Evolutionary conservation across 2,888 invertebrate genomes (phyloP), one percentile per base, ranked within the genome.

Genomic region (Drosophila demipolita): DNA sequence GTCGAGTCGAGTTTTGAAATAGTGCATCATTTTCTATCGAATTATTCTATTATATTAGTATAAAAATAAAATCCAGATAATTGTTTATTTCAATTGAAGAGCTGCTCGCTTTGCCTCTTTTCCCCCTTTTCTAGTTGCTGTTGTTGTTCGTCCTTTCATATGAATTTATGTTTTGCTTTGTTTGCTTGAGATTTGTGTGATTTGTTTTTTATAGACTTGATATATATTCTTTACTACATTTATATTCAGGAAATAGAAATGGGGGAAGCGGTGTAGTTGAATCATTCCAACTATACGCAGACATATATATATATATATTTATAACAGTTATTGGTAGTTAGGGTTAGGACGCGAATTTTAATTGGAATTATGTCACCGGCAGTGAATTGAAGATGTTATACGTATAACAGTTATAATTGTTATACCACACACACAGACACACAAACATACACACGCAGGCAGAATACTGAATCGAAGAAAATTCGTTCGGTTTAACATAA

Each of bases 381-480:
- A 64, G 23, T 23, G 23, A 60, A 53, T 57, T 42, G 55, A 36
- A 67, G 53, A 54, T 79, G 73, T 69, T 79, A 59, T 69, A 69
- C 69, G 53, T 68, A 61, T 61, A 78, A 78, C 78, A 71, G 61
- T 62, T 74, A 60, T 59, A 55, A 7, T 29, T 48, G 50, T 53
- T 45, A 54, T 63, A 49, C n/a, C 54, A 55, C 58, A 59, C 11
- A 48, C 32, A 66, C 38, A 40, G 66, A 59, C 40, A 69, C 4
- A 58, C 48, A 36, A 45, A 49, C 36, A 59, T 36, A 59, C 53
- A 64, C 53, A 62, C 54, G 23, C 62, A 66, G 75, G 69, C 63
- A 68, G 55, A 32, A 67, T 53, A 42, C 20, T 64, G 23, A 36
- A 36, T 57, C n/a, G 26, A 55, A 40, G 33, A 42, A 36, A 26